These are phyloP conservation scores for Cephus cinctus DNA, from an alignment of 1,140 invertebrate species.

Conservation along the genomic window DNA sequence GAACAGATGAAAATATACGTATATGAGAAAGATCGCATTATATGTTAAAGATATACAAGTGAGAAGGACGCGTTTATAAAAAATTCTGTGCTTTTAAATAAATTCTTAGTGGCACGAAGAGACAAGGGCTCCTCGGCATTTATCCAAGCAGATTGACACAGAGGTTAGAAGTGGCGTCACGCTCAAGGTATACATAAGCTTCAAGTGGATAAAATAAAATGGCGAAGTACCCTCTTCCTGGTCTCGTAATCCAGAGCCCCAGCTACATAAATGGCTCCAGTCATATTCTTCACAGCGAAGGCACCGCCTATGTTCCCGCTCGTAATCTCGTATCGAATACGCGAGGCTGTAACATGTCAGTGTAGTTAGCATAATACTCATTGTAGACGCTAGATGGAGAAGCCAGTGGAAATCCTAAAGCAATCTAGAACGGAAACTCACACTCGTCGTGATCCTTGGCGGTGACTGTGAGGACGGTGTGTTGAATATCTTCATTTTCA, in stretches of 20 bases:
- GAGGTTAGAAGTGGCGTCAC: too few species aligned
- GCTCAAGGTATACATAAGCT: constrained; percentile 2
- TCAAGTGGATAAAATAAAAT: constrained; percentile 9
- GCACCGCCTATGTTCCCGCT: constrained; percentile 97
- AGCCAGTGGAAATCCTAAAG: too few species aligned
- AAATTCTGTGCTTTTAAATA: too few species aligned
- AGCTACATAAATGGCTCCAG: constrained; percentile 95
- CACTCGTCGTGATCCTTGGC: constrained; percentile 98
- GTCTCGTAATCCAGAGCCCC: constrained; percentile 92
- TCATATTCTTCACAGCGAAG: constrained; percentile 96
- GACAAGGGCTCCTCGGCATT: too few species aligned
- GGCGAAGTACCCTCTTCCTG: constrained; percentile 75
- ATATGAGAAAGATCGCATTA: too few species aligned
- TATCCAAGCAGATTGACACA: background rate
- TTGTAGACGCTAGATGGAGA: too few species aligned
- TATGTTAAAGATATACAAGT: too few species aligned
- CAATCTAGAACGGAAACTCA: constrained; percentile 61
- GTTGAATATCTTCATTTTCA: constrained; percentile 96
- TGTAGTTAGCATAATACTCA: too few species aligned
- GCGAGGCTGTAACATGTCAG: constrained; percentile 92
- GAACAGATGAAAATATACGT: too few species aligned
- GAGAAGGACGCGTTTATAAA: too few species aligned
- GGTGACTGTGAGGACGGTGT: constrained; percentile 94
- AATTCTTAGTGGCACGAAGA: too few species aligned
- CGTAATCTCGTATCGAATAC: constrained; percentile 98